Evolutionary conservation across 2,888 invertebrate genomes (phyloP).

Genomic region (Cryptocheilus praepositus): DNA sequence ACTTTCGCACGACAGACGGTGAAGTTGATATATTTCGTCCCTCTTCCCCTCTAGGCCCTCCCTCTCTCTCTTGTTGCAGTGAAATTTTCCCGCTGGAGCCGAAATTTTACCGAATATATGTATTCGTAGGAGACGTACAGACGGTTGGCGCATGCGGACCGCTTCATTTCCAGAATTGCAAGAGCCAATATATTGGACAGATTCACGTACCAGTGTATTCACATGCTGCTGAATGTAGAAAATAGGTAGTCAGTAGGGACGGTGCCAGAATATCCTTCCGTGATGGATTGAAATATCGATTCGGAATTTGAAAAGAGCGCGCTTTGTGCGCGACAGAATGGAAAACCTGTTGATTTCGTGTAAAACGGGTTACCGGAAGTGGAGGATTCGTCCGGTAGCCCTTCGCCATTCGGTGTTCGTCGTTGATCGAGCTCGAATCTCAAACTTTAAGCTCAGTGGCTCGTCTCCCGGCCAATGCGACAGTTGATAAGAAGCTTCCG

Average conservation of each 20-base stretch:
- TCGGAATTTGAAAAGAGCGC: slow-evolving; percentile 27
- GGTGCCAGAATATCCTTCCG: slow-evolving; percentile 11
- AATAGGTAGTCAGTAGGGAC: slow-evolving; percentile 8
- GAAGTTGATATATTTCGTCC: too few species aligned
- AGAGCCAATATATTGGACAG: slow-evolving; percentile 10
- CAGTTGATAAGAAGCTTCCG: too few species aligned
- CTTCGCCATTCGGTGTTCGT: slow-evolving; percentile 12
- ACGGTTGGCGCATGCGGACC: background rate
- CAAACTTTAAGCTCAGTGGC: background rate
- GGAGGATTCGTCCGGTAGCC: slow-evolving; percentile 8
- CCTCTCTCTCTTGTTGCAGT: too few species aligned
- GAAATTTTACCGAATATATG: background rate
- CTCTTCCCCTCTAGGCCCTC: too few species aligned
- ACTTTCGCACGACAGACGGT: too few species aligned
- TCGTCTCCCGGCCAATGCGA: background rate
- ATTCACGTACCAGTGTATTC: slow-evolving; percentile 13
- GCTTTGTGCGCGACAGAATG: slow-evolving; percentile 34
- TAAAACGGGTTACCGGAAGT: slow-evolving; percentile 21
- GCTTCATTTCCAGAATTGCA: slow-evolving; percentile 25
- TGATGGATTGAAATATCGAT: slow-evolving; percentile 48
- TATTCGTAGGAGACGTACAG: background rate
- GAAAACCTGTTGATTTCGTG: slow-evolving; percentile 50
- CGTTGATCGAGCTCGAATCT: background rate
- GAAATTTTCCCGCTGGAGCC: too few species aligned
- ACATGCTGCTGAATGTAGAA: slow-evolving; percentile 12